These are phyloP conservation scores for Cephus spinipes DNA, from an alignment of 2,888 invertebrate genomes.

Conservation along the genomic window DNA sequence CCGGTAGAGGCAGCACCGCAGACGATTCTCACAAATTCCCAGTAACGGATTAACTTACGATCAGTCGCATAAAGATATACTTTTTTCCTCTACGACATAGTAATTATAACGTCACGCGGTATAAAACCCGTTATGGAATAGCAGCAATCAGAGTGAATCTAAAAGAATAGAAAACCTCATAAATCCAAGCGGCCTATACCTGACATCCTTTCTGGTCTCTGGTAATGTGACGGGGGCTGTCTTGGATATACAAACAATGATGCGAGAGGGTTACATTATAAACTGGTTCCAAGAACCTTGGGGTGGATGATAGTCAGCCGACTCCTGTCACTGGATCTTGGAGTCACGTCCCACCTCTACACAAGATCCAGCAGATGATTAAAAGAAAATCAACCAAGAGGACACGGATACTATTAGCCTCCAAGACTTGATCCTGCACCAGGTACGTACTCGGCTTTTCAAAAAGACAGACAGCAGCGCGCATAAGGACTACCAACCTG, in stretches of 20 bases:
- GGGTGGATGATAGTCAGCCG: not conserved
- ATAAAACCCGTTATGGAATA: not conserved
- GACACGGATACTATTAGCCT: not conserved
- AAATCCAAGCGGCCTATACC: not conserved
- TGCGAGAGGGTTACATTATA: slow-evolving; percentile 5
- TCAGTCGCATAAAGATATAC: not conserved
- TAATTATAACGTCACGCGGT: not conserved
- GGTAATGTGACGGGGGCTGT: not conserved
- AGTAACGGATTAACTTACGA: not conserved
- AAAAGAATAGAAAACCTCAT: not conserved
- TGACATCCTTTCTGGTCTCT: not conserved
- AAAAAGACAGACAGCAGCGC: not conserved
- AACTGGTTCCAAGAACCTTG: slow-evolving; percentile 4
- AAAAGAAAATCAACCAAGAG: not conserved
- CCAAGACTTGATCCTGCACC: too few relatives aligned
- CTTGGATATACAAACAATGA: slow-evolving; percentile 6
- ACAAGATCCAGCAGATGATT: not conserved
- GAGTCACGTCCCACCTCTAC: not conserved
- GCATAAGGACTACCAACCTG: not conserved
- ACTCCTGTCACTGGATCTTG: not conserved
- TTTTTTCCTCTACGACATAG: not conserved
- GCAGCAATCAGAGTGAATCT: not conserved
- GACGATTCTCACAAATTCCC: not conserved
- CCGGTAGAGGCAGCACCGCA: not conserved
- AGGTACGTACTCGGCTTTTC: not conserved